Percentiles rank a stretch among this genome's conserved stretches.
These are phyloP conservation scores for Patella ulyssiponensis DNA, from an alignment of 2,888 invertebrate genomes.

Conservation along the genomic window DNA sequence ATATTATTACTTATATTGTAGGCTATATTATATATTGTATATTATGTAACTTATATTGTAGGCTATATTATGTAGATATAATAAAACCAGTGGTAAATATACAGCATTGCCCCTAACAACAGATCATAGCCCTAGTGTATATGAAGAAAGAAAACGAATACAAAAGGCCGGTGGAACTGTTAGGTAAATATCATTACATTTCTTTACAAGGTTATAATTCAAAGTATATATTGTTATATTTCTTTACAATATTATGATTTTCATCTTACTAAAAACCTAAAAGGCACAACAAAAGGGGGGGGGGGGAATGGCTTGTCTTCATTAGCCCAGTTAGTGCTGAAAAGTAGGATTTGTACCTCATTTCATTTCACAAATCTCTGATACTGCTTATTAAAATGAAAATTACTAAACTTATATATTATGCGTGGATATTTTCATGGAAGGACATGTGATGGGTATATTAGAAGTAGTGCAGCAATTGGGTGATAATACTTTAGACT, in stretches of 20 bases:
- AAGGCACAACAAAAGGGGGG: not conserved
- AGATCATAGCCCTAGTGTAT: conserved; percentile 74
- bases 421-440: conserved; percentile 46
- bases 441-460: conserved; percentile 69
- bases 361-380: no score
- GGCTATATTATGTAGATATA: conserved; percentile 72
- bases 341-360: no score
- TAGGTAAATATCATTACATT: conserved; percentile 61
- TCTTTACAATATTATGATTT: not conserved
- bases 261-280: not conserved
- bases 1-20: no score
- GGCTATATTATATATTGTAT: no score
- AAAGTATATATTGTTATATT: not conserved
- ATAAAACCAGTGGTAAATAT: conserved; percentile 57
- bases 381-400: not conserved
- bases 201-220: not conserved
- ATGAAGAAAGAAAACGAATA: conserved; percentile 75
- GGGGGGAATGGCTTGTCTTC: not conserved
- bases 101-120: conserved; percentile 72
- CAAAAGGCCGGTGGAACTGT: conserved; percentile 75
- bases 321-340: no score
- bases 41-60: conserved; percentile 48
- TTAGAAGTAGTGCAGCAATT: conserved; percentile 75
- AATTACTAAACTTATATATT: not conserved
- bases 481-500: conserved; percentile 71